Evolutionary conservation across 2,113 vertebrate genomes (phyloP), one percentile per base, ranked within the genome.

Genomic region (Campylomormyrus numenius): DNA sequence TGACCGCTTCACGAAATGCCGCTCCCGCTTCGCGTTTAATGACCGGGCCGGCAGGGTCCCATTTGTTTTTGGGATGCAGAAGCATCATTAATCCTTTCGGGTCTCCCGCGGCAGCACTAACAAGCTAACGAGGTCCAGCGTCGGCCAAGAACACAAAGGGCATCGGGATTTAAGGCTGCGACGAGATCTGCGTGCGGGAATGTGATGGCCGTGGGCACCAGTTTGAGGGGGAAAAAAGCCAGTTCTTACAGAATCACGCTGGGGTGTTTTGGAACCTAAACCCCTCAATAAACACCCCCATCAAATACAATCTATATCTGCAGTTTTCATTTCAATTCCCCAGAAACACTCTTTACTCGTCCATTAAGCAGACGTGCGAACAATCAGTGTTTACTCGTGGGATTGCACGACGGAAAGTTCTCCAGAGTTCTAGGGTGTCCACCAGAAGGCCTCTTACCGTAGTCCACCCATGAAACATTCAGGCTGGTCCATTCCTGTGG

Each of bases 81-180:
- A 5, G n/a, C 85, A 87, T 87, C 85, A 87, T 87, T 87, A 87
- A 87, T 87, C 84, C 48, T 27, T n/a, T 31, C 85, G 49, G 27
- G 50, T 48, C 85, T 87, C 48, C 85, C 17, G 31, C 50, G 4
- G 50, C 85, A 35, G 5, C 50, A 5, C 85, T 87, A 56, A 87
- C 85, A 87, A 87, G 85, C 85, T 87, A 53, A 87, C 85, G 17
- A 87, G 85, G 49, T 87, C 85, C n/a, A 27, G 27, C 24, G 6
- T 39, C 49, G 5, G 85, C 49, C 50, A 19, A 50, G 11, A 53
- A 87, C 27, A 27, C 24, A 53, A 39, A 87, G 85, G 9, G 21
- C 13, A 1, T 56, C n/a, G 31, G 50, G 85, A 39, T 87, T 56
- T 87, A 35, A 56, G 49, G 85, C 85, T 13, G 62, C 3, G 27